These are phyloP conservation scores for Varanus komodoensis DNA, from an alignment of 2,113 vertebrate species.

Conservation along the genomic window DNA sequence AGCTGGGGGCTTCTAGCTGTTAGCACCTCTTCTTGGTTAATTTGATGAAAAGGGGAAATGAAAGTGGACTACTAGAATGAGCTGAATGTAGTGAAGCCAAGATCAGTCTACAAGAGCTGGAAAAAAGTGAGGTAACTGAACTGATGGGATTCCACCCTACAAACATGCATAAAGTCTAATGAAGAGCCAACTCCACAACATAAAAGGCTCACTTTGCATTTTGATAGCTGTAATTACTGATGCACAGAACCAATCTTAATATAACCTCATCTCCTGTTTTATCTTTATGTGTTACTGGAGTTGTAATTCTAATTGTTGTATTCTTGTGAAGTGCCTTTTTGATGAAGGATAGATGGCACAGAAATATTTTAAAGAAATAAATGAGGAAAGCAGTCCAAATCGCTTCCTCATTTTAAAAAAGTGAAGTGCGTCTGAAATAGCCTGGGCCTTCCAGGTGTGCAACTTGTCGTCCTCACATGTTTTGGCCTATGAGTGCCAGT, in stretches of 20 bases:
- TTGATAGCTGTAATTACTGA: neutral
- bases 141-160: too few species aligned
- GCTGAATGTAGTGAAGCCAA: conserved; percentile 57
- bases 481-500: neutral
- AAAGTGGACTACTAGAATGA: conserved; percentile 52
- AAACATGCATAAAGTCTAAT: neutral
- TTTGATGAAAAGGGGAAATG: conserved; percentile 32
- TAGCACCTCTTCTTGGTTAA: conserved; percentile 61
- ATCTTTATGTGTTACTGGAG: neutral
- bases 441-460: neutral
- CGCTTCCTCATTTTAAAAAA: neutral
- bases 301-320: neutral
- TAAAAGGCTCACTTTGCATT: conserved; percentile 3
- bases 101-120: conserved; percentile 9
- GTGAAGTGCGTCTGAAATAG: neutral
- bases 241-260: neutral
- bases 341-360: neutral
- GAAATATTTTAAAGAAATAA: neutral
- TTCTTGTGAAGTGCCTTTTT: neutral
- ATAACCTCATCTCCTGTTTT: neutral
- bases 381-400: neutral
- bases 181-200: neutral
- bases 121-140: conserved; percentile 55
- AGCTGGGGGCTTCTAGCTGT: conserved; percentile 65
- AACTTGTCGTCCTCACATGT: neutral